Evolutionary conservation across 2,888 invertebrate genomes (phyloP).

Genomic region (Xiphydria camelus): DNA sequence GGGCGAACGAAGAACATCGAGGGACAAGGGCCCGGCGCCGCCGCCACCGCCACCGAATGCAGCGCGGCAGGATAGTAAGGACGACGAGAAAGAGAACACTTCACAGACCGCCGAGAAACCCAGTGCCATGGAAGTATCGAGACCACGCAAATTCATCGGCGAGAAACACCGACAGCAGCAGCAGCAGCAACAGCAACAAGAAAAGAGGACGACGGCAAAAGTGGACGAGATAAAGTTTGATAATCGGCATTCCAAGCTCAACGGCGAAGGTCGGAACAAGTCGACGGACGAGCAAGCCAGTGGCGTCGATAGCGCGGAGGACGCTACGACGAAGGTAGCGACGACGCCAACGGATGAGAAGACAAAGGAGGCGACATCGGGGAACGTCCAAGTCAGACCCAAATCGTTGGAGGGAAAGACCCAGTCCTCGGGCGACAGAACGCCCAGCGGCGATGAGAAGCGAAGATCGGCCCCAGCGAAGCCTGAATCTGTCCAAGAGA

Average conservation of each 20-base stretch:
- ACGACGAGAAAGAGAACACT: slow-evolving; percentile 39
- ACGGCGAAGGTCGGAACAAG: slow-evolving; percentile 31
- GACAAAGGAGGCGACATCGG: slow-evolving; percentile 8
- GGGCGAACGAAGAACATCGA: slow-evolving; percentile 61
- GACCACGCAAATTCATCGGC: slow-evolving; percentile 24
- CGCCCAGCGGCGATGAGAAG: slow-evolving; percentile 46
- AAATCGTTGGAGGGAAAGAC: slow-evolving; percentile 37
- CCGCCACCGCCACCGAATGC: slow-evolving; percentile 62
- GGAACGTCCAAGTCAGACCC: slow-evolving; percentile 35
- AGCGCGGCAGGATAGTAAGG: slow-evolving; percentile 39
- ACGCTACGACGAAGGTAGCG: slow-evolving; percentile 6
- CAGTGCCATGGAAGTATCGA: slow-evolving; percentile 26
- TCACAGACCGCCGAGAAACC: slow-evolving; percentile 21
- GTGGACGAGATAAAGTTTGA: too few relatives aligned
- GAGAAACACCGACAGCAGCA: slow-evolving; percentile 28
- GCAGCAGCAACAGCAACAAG: slow-evolving; percentile 2
- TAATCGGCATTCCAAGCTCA: slow-evolving; percentile 20
- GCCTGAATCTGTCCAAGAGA: slow-evolving; percentile 40
- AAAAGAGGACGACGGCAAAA: slow-evolving; percentile 13
- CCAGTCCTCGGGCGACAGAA: slow-evolving; percentile 19
- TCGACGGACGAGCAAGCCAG: slow-evolving; percentile 19
- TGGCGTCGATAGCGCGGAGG: slow-evolving; percentile 19
- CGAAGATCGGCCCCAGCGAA: slow-evolving; percentile 50
- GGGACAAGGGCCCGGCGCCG: slow-evolving; percentile 82
- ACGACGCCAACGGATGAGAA: slow-evolving; percentile 22